Percentiles rank a stretch among this genome's conserved stretches.
These are phyloP conservation scores for Phyto melanocephala DNA, from an alignment of 2,888 invertebrate genomes.

Conservation along the genomic window DNA sequence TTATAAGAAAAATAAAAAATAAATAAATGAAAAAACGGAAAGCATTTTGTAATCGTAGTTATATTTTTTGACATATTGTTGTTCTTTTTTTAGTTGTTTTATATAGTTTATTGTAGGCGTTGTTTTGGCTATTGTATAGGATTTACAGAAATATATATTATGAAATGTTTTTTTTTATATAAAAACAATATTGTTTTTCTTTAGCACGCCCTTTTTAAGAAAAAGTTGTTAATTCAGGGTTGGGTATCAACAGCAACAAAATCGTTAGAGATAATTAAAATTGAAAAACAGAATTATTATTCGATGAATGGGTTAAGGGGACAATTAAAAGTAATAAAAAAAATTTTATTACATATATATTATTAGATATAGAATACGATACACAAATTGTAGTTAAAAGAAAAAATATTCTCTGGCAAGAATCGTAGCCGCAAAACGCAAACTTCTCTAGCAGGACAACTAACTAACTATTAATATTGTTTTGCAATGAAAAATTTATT, in stretches of 20 bases:
- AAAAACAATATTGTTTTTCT: neutral
- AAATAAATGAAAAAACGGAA: slow-evolving; percentile 39
- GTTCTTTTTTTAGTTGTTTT: neutral
- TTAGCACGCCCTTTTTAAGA: slow-evolving; percentile 40
- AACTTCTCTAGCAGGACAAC: no score
- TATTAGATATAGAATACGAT: no score
- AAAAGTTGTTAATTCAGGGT: slow-evolving; percentile 16
- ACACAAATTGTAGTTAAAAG: no score
- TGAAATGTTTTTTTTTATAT: neutral
- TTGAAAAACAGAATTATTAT: neutral
- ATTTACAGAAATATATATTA: neutral
- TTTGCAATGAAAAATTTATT: no score
- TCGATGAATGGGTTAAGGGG: neutral
- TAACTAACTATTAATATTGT: no score
- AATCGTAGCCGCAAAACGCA: no score
- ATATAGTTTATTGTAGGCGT: slow-evolving; percentile 37
- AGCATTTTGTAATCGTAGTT: slow-evolving; percentile 42
- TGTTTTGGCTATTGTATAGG: slow-evolving; percentile 6
- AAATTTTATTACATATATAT: neutral
- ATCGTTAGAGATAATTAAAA: neutral
- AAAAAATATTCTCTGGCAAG: no score
- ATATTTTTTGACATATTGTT: slow-evolving; percentile 49
- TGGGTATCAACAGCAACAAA: slow-evolving; percentile 12
- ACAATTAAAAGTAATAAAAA: neutral
- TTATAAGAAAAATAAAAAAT: neutral